These are phyloP conservation scores for Gymnodraco acuticeps DNA, from an alignment of 2,797 vertebrate species.

Conservation along the genomic window DNA sequence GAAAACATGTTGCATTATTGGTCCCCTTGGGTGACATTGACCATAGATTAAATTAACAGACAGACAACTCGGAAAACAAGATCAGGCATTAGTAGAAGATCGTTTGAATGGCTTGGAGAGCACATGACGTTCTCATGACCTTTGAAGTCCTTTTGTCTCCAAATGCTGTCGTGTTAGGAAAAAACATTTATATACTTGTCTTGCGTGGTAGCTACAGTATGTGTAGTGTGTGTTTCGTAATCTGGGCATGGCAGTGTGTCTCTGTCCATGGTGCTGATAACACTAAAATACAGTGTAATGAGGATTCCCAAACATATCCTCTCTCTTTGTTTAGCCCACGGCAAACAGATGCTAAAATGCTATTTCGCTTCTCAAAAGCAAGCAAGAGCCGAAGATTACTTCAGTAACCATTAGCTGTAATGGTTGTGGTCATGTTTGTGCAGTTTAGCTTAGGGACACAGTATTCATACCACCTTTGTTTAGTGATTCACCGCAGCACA, in stretches of 20 bases:
- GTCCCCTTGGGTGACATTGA: slow-evolving; percentile 77
- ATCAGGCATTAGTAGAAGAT: slow-evolving; percentile 55
- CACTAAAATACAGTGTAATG: background rate
- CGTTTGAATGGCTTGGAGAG: slow-evolving; percentile 46
- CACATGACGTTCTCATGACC: slow-evolving; percentile 56
- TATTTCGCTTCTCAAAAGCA: slow-evolving; percentile 13
- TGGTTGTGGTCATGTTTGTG: slow-evolving; percentile 22
- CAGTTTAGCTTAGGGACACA: slow-evolving; percentile 13
- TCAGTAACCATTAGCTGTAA: slow-evolving; percentile 4
- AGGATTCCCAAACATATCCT: slow-evolving; percentile 6
- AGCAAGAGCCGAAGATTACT: slow-evolving; percentile 5
- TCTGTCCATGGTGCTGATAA: slow-evolving; percentile 72
- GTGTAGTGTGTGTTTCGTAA: background rate
- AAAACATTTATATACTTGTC: slow-evolving; percentile 16
- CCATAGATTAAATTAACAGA: slow-evolving; percentile 74
- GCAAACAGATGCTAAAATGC: slow-evolving; percentile 1
- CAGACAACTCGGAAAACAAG: slow-evolving; percentile 64
- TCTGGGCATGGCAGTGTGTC: slow-evolving; percentile 12
- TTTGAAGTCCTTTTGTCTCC: slow-evolving; percentile 38
- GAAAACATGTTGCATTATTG: slow-evolving; percentile 60
- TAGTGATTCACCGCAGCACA: slow-evolving; percentile 38
- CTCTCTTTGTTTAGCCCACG: background rate
- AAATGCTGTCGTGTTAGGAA: slow-evolving; percentile 39
- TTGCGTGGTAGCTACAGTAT: background rate
- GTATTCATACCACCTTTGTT: slow-evolving; percentile 29